phyloP scores from a whole-genome alignment of 2,113 vertebrate genomes.

The Rhea pennata region DNA sequence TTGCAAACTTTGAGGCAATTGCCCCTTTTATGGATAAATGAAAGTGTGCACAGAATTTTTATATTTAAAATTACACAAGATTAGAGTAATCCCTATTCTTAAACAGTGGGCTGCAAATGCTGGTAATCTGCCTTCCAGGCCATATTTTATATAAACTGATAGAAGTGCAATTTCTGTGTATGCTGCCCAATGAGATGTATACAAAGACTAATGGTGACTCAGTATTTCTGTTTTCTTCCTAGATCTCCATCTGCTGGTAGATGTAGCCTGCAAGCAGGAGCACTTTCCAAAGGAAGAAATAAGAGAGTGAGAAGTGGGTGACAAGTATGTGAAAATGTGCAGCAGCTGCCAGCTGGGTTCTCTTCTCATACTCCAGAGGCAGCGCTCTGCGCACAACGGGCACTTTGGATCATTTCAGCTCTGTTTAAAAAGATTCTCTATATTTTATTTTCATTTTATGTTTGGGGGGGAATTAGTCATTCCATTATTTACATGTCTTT shows the following conservation, averaged over 20 bases:
- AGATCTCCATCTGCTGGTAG: conserved; percentile 79
- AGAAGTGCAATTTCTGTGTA: background rate
- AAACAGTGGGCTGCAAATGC: background rate
- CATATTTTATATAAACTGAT: background rate
- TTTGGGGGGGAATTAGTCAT: conserved; percentile 50
- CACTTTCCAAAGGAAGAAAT: conserved; percentile 67
- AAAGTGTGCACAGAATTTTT: background rate
- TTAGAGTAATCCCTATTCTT: background rate
- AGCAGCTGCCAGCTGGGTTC: conserved; percentile 54
- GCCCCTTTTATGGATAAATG: background rate
- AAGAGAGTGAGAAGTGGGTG: conserved; percentile 63
- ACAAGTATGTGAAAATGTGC: conserved; percentile 59
- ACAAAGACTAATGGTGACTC: background rate
- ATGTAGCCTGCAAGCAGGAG: conserved; percentile 73
- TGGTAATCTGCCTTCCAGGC: background rate
- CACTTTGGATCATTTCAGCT: conserved; percentile 53
- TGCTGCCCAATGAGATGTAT: background rate
- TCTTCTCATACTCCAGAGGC: background rate
- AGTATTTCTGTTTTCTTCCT: conserved; percentile 54
- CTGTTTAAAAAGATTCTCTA: conserved; percentile 31
- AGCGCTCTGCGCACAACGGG: conserved; percentile 6
- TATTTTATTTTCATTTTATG: conserved; percentile 11
- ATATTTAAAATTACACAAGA: background rate
- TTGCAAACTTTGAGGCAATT: fast-evolving
- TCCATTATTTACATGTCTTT: conserved; percentile 40